A percentile compares a stretch with the other conserved stretches of the same genome.
phyloP scores from a whole-genome alignment of 1,140 invertebrate genomes.

The Trichonephila clavipes region DNA sequence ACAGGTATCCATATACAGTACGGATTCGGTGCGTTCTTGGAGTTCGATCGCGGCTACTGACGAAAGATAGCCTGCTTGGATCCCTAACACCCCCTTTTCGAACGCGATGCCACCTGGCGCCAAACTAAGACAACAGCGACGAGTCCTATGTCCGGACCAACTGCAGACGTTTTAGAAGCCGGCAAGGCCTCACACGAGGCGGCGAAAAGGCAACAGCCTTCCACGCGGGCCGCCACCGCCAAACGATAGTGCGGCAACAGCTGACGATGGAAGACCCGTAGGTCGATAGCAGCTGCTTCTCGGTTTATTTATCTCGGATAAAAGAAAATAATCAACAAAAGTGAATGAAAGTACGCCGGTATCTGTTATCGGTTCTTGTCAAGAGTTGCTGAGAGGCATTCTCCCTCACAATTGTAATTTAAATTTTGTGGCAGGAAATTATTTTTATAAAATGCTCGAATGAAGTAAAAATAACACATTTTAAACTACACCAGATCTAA shows the following conservation, averaged over 20 bases:
- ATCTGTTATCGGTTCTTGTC: too few relatives aligned
- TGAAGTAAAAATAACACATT: too few relatives aligned
- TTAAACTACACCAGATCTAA: too few relatives aligned
- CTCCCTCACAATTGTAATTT: too few relatives aligned
- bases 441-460: too few relatives aligned
- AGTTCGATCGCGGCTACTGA: conserved; percentile 67
- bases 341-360: neutral
- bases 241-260: conserved; percentile 15
- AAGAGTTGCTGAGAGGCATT: too few relatives aligned
- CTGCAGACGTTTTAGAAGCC: conserved; percentile 11
- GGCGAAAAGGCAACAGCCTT: neutral
- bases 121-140: conserved; percentile 36
- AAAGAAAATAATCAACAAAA: neutral
- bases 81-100: conserved; percentile 4
- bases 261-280: conserved; percentile 2
- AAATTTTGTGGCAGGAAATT: too few relatives aligned
- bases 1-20: conserved; percentile 39
- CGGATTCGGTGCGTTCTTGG: conserved; percentile 2
- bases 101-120: conserved; percentile 64
- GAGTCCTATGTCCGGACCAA: conserved; percentile 14
- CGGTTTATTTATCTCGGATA: neutral
- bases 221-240: neutral
- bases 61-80: conserved; percentile 49
- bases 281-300: neutral
- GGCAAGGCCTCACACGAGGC: conserved; percentile 12